Evolutionary conservation across 2,888 invertebrate genomes (phyloP), one percentile per base, ranked within the genome.

Genomic region (Pyrochroa serraticornis): DNA sequence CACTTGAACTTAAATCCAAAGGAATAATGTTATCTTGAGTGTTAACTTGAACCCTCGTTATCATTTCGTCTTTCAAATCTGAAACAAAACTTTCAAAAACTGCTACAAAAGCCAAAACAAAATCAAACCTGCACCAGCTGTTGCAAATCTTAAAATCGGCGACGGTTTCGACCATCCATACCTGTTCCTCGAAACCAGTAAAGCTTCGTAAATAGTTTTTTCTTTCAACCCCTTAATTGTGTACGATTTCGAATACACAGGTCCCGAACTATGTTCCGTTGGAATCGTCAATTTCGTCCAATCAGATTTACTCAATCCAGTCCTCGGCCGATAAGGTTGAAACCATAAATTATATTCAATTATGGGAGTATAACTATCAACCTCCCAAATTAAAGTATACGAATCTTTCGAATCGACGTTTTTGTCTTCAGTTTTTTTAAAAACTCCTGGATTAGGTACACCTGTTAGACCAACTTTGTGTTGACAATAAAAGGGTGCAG

Each of bases 101-200:
- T 36, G 7, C 7, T 45, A n/a, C 34, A 22, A 50, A 7, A 7
- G 12, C 12, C 36, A 32, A 36, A 53, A 14, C 3, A 14, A 45
- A 33, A 13, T 34, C 75, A 74, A 81, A 91, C 91, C 85, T 79
- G 87, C 87, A 22, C 90, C 88, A 46, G 86, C 85, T 0, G 93
- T 93, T 8, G 90, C 87, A 72, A 93, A 93, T 72, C 88, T 85
- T 52, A 91, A 80, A 44, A 90, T 82, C 1, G 87, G 84, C 7
- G 92, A 92, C 0, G 88, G 87, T 66, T 89, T 88, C 66, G 92
- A 92, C 90, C 90, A 91, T n/a, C 93, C 93, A 70, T 88, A 92
- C 70, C 88, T 84, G 77, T 93, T 93, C 74, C 92, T 85, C 0
- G 92, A 90, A n/a, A 87, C 83, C 1, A 93, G 85, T 0, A 88